Base-by-base conservation (phyloP, 2,113 vertebrate species). In the Alectura lathami region DNA sequence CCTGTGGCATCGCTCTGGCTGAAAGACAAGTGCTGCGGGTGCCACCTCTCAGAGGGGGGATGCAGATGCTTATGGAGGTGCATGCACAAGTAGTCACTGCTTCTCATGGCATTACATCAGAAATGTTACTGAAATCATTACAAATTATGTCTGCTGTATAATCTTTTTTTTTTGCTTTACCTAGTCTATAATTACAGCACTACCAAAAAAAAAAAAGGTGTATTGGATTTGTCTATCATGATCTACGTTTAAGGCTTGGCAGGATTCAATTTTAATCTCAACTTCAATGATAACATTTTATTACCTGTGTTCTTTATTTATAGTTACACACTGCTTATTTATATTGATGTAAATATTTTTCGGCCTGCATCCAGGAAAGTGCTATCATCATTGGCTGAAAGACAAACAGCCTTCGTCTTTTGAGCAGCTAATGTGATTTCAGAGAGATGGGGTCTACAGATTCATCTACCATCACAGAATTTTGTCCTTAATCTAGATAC, bases 191-290 rank as follows among this genome's bases (percentile, higher is more conserved):
- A 94, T 96, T 97, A 95, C 50, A 92, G 63, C 43, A 74, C 54
- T 38, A 74, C 48, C 8, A 69, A 91, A 83, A 42, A 85, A 83
- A 53, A 60, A 60, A 72, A 56, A 67, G 10, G 6, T 8, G 17
- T 80, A 73, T 89, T 92, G 84, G 70, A 94, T 94, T 94, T 89
- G 91, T 95, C 84, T 91, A 63, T 83, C 63, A 17, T 89, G 67
- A 94, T 87, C 63, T 5, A 29, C 73, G 50, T 80, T 94, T 92
- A 83, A 45, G 67, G 62, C 74, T 95, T 96, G 91, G 36, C 89
- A 97, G 89, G 81, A 94, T 95, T 91, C 91, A 95, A 96, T 95
- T 96, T 94, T 94, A 94, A 97, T 97, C 95, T 95, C 93, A 92
- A n/a, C 72, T 94, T 92, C 81, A 94, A n/a, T 62, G 89, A 89